Percentiles rank a stretch among this genome's conserved stretches.
Evolutionary conservation across 2,113 vertebrate species (phyloP).

Genomic region (Mirounga angustirostris): DNA sequence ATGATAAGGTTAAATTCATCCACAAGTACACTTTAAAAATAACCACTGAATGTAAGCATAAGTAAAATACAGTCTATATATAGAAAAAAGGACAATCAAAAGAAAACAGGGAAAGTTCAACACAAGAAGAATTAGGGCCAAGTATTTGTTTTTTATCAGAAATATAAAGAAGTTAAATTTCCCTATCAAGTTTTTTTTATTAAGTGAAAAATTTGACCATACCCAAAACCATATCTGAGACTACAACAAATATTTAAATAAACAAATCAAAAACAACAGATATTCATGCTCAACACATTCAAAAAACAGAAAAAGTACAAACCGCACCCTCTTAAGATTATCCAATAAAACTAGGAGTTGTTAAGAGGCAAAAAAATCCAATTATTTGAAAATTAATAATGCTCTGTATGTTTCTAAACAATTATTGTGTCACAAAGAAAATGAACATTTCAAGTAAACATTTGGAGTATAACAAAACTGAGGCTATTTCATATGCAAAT

Average conservation of each 20-base stretch:
- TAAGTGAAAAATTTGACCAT: conserved; percentile 11
- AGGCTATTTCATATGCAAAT: neutral
- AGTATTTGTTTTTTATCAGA: neutral
- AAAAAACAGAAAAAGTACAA: neutral
- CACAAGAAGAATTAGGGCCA: neutral
- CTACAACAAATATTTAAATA: neutral
- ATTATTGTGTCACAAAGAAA: neutral
- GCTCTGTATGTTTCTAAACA: neutral
- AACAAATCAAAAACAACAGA: neutral
- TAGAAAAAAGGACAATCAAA: neutral
- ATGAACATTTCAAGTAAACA: neutral
- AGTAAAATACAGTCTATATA: neutral
- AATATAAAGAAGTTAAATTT: neutral
- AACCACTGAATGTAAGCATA: neutral
- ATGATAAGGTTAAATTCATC: neutral
- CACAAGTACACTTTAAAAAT: neutral
- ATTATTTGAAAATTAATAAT: neutral
- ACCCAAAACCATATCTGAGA: neutral
- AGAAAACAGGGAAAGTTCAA: neutral
- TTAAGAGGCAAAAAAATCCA: neutral
- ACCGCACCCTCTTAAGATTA: neutral
- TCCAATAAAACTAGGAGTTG: neutral
- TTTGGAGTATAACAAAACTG: neutral
- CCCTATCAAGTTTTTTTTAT: neutral
- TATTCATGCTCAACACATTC: neutral